Conservation (phyloP, 2,797 vertebrate species). For the Crax fasciolata region DNA sequence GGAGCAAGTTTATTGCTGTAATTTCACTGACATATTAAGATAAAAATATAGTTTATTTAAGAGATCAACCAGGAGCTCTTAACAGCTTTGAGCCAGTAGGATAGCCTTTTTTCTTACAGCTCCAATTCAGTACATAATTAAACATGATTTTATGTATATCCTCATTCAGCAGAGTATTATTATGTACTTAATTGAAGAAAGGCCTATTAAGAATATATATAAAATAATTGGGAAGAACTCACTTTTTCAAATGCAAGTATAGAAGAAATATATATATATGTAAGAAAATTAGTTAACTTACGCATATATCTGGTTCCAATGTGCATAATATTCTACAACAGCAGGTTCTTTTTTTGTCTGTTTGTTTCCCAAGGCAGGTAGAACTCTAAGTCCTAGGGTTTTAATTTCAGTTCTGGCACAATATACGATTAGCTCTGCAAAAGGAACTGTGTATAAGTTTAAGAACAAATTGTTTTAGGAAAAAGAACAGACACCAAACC, state of each 20-base stretch:
- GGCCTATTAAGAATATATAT: rapidly evolving
- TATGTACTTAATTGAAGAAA: not conserved
- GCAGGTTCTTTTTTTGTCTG: not conserved
- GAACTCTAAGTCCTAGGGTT: not conserved
- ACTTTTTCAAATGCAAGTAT: not conserved
- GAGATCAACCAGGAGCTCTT: not conserved
- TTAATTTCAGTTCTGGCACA: not conserved
- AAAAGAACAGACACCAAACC: not conserved
- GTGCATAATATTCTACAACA: not conserved
- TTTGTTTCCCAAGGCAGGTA: not conserved
- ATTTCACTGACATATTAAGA: not conserved
- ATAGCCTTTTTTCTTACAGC: not conserved
- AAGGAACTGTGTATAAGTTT: not conserved
- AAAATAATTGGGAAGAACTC: not conserved
- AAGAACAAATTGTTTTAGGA: not conserved
- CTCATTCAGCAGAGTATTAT: not conserved
- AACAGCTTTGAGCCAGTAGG: not conserved
- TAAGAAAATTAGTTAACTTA: not conserved
- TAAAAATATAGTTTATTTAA: not conserved
- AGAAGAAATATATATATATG: not conserved
- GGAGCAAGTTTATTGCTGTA: not conserved
- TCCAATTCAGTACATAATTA: not conserved
- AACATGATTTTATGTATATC: not conserved
- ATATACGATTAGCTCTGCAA: not conserved
- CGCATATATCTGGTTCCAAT: not conserved